A percentile compares a stretch with the other conserved stretches of the same genome.
Evolutionary conservation across 2,113 vertebrate genomes (phyloP).

Genomic region (Opisthocomus hoazin): DNA sequence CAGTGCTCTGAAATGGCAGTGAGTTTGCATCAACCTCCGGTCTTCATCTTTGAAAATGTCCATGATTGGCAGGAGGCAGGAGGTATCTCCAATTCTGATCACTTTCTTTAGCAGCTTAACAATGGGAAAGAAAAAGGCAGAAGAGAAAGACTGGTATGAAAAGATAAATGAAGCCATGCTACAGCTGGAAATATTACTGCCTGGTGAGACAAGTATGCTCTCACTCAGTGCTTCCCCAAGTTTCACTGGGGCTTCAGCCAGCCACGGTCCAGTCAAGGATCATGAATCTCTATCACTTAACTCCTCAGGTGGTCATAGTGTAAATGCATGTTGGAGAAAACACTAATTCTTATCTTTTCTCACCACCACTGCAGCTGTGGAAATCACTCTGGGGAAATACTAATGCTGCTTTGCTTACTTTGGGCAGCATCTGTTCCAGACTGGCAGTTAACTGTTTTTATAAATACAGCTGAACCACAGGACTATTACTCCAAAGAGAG

Average conservation of each 20-base stretch:
- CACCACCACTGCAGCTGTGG: not conserved
- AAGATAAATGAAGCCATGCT: not conserved
- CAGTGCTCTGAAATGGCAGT: conserved; percentile 81
- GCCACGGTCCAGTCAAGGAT: not conserved
- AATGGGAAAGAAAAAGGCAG: not conserved
- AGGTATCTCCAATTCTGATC: conserved; percentile 79
- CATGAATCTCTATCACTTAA: not conserved
- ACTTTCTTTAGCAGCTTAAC: conserved; percentile 87
- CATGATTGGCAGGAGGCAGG: conserved; percentile 83
- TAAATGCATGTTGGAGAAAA: not conserved
- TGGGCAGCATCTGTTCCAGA: not conserved
- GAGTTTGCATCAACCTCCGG: conserved; percentile 71
- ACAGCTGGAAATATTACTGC: not conserved
- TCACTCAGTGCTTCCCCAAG: not conserved
- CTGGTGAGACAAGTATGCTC: not conserved
- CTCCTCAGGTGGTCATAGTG: not conserved
- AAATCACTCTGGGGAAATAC: not conserved
- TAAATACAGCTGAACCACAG: not conserved
- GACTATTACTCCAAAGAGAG: not conserved
- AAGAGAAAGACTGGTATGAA: not conserved
- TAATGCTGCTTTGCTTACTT: not conserved
- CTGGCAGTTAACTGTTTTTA: not conserved
- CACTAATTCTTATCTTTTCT: not conserved
- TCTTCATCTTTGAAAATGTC: conserved; percentile 79
- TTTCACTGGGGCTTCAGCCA: not conserved